Conservation (phyloP, 1,140 invertebrate genomes). For the Acromyrmex echinatior region DNA sequence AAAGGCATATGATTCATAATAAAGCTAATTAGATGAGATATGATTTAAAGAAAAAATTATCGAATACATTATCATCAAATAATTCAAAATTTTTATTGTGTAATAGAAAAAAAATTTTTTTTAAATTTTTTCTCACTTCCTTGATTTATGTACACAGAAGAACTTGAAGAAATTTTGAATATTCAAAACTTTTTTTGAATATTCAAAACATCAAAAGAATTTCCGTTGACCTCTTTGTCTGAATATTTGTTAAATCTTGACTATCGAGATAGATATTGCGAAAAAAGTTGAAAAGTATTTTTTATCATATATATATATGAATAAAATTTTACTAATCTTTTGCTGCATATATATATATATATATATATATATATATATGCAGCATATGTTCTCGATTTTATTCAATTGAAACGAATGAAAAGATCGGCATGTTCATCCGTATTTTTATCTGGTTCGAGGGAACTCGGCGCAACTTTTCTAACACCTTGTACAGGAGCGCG, state of each 20-base stretch:
- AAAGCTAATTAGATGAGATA: background rate
- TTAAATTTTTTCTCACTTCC: background rate
- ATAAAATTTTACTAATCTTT: too few species aligned
- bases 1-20: background rate
- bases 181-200: constrained; percentile 2
- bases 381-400: too few species aligned
- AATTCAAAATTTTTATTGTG: background rate
- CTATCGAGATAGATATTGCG: background rate
- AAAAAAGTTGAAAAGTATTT: background rate
- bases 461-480: constrained; percentile 27
- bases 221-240: background rate
- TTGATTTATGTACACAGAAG: background rate
- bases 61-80: background rate
- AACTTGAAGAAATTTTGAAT: constrained; percentile 19
- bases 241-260: background rate
- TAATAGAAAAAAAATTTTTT: background rate
- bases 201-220: background rate
- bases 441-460: background rate
- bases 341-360: background rate
- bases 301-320: background rate
- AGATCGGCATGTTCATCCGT: background rate
- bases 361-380: too few species aligned
- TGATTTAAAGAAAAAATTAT: background rate
- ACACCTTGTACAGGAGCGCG: constrained; percentile 38
- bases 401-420: background rate